Evolutionary conservation across 2,888 invertebrate genomes (phyloP).

Genomic region (Linnaemya tessellans): DNA sequence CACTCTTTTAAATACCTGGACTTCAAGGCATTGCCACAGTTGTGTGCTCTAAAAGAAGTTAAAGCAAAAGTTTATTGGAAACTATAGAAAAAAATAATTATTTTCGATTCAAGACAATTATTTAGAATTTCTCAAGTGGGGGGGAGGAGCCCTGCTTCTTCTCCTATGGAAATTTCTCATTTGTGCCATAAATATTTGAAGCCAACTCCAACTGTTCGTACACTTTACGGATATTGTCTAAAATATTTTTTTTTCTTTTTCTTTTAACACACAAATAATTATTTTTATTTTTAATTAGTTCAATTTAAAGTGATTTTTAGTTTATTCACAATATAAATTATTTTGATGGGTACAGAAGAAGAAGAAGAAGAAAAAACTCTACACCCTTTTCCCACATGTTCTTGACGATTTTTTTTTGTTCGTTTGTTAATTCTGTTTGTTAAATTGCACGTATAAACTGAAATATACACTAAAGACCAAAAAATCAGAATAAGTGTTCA

Average conservation of each 20-base stretch:
- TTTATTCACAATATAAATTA: slow-evolving; percentile 33
- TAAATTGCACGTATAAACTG: slow-evolving; percentile 46
- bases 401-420: not conserved
- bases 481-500: slow-evolving; percentile 37
- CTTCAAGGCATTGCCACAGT: not conserved
- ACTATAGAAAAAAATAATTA: slow-evolving; percentile 4
- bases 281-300: slow-evolving; percentile 31
- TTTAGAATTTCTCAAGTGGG: slow-evolving; percentile 6
- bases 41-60: not conserved
- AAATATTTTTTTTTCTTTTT: slow-evolving; percentile 25
- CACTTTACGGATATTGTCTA: slow-evolving; percentile 55
- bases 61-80: slow-evolving; percentile 7
- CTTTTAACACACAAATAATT: slow-evolving; percentile 10
- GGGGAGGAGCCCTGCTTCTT: not conserved
- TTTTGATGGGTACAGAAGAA: slow-evolving; percentile 10
- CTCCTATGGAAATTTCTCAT: slow-evolving; percentile 9
- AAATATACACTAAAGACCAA: slow-evolving; percentile 30
- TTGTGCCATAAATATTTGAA: not conserved
- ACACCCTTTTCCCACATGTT: slow-evolving; percentile 36
- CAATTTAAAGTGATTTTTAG: slow-evolving; percentile 57
- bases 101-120: not conserved
- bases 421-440: slow-evolving; percentile 21
- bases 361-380: slow-evolving; percentile 1
- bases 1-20: slow-evolving; percentile 19
- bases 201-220: not conserved